A percentile compares a stretch with the other conserved stretches of the same genome.
Evolutionary conservation across 2,888 invertebrate species (phyloP).

Genomic region (Suillia variegata): DNA sequence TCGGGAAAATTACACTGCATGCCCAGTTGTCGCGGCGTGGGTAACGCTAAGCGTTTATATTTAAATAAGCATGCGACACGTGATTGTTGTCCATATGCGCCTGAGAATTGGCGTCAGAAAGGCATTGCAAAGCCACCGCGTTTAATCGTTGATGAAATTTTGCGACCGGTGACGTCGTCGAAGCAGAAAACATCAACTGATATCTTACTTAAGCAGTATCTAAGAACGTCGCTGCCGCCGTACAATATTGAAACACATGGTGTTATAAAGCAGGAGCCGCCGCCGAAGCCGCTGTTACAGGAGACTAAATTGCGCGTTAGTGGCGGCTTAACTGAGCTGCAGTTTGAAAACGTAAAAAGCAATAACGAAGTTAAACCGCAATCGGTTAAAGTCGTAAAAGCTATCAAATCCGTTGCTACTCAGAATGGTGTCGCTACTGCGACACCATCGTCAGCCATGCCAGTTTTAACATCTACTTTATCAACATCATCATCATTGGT

Average conservation of each 20-base stretch:
- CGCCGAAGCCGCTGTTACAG: neutral
- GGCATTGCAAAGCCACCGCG: constrained; percentile 52
- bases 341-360: neutral
- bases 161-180: constrained; percentile 10
- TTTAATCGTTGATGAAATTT: constrained; percentile 32
- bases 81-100: constrained; percentile 77
- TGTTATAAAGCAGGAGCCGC: neutral
- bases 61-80: constrained; percentile 74
- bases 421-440: neutral
- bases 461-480: too few relatives aligned
- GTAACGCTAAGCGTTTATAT: constrained; percentile 82
- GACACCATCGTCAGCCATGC: neutral
- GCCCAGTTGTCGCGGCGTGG: constrained; percentile 90
- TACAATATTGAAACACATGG: neutral
- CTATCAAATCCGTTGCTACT: too few relatives aligned
- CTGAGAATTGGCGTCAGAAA: constrained; percentile 55
- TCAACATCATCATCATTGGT: neutral
- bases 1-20: too few relatives aligned
- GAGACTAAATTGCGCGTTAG: too few relatives aligned
- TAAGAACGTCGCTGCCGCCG: too few relatives aligned
- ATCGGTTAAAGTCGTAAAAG: neutral
- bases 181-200: neutral
- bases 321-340: too few relatives aligned
- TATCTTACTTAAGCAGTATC: neutral
- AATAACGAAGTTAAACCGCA: neutral